phyloP scores from a whole-genome alignment of 2,888 invertebrate species.

The Corbicula japonica region DNA sequence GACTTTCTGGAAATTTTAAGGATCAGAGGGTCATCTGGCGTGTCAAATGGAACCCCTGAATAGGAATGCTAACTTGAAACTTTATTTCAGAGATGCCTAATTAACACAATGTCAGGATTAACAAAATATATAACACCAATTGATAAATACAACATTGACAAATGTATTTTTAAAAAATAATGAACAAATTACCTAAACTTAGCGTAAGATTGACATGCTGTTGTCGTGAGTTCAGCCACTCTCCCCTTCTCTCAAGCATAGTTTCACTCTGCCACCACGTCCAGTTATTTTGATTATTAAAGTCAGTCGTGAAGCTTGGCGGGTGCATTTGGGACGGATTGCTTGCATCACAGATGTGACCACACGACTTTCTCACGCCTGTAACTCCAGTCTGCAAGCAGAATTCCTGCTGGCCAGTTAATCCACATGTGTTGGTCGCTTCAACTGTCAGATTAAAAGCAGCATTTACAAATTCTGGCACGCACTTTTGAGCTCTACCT shows the following conservation, averaged over 20 bases:
- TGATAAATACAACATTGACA: too few species aligned
- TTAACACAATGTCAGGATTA: too few species aligned
- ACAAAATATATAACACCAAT: too few species aligned
- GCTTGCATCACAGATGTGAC: slow-evolving; percentile 89
- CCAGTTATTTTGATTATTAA: slow-evolving; percentile 91
- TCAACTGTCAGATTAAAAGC: slow-evolving; percentile 96
- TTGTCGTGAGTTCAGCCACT: slow-evolving; percentile 90
- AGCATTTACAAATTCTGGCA: slow-evolving; percentile 98
- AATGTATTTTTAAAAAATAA: too few species aligned
- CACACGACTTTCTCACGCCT: slow-evolving; percentile 90
- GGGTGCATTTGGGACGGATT: slow-evolving; percentile 90
- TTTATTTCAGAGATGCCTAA: too few species aligned
- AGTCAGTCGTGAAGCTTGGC: slow-evolving; percentile 94
- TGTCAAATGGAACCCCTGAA: too few species aligned
- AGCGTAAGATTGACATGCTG: slow-evolving; percentile 94
- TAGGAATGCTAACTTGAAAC: too few species aligned
- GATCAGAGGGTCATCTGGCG: too few species aligned
- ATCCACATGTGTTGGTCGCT: slow-evolving; percentile 98
- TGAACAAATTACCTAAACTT: slow-evolving; percentile 90
- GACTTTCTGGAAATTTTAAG: too few species aligned
- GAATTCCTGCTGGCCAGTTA: slow-evolving; percentile 89
- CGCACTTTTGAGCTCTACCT: slow-evolving; percentile 92
- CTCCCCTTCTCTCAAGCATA: slow-evolving; percentile 97
- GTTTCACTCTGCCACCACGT: slow-evolving; percentile 91
- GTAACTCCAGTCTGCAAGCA: slow-evolving; percentile 95